Evolutionary conservation across 2,888 invertebrate species (phyloP).

Genomic region (Brachycybe producta): DNA sequence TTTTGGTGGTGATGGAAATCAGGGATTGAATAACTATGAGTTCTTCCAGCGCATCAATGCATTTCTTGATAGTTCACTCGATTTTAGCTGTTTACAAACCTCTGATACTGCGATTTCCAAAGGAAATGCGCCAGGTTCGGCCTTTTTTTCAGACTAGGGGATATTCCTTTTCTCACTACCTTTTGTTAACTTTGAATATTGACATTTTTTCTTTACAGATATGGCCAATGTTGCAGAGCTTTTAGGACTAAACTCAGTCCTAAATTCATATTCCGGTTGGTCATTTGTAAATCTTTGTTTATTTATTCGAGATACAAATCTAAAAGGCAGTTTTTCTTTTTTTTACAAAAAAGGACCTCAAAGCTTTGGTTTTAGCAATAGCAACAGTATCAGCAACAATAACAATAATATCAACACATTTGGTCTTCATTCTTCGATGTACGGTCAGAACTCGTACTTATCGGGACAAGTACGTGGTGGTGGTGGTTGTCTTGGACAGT

Average conservation of each 20-base stretch:
- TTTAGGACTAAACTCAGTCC: constrained; percentile 16
- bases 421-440: constrained; percentile 4
- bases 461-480: constrained; percentile 6
- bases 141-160: neutral
- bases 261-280: constrained; percentile 15
- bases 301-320: too few species aligned
- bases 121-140: constrained; percentile 13
- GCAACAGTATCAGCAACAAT: neutral
- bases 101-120: constrained; percentile 17
- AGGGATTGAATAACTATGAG: constrained; percentile 23
- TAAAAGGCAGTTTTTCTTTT: neutral
- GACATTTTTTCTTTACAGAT: constrained; percentile 6
- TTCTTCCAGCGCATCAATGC: constrained; percentile 34
- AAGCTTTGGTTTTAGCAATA: constrained; percentile 5
- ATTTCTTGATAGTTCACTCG: constrained; percentile 34
- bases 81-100: constrained; percentile 29
- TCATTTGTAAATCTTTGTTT: neutral
- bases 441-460: neutral
- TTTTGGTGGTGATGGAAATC: constrained; percentile 16
- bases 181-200: neutral
- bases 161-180: neutral
- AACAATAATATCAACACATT: neutral
- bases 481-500: neutral
- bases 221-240: constrained; percentile 19
- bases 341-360: constrained; percentile 6